A percentile compares a stretch with the other conserved stretches of the same genome.
Evolutionary conservation across 1,140 invertebrate species (phyloP).

Genomic region (Musca domestica): DNA sequence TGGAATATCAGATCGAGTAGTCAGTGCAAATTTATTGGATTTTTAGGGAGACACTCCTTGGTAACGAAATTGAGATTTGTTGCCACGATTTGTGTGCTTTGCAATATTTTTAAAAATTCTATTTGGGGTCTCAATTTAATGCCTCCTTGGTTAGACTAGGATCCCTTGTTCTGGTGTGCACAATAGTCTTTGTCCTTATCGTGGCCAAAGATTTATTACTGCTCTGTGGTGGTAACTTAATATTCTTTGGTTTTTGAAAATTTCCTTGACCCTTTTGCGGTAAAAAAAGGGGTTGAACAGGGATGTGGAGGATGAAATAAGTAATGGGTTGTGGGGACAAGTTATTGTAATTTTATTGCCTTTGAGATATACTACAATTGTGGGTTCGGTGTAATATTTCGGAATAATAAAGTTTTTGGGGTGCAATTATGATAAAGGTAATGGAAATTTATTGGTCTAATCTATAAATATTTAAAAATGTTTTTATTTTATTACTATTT

Average conservation of each 20-base stretch:
- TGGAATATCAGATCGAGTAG: no score
- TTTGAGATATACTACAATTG: background rate
- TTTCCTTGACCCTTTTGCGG: background rate
- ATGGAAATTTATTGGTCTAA: conserved; percentile 3
- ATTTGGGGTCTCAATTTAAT: background rate
- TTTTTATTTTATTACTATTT: background rate
- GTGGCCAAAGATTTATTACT: conserved; percentile 2
- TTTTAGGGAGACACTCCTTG: background rate
- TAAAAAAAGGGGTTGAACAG: background rate
- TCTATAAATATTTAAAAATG: conserved; percentile 14
- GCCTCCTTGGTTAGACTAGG: background rate
- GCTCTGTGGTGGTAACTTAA: conserved; percentile 10
- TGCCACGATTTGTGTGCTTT: background rate
- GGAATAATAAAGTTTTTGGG: conserved; percentile 9
- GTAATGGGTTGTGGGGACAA: background rate
- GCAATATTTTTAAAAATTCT: conserved; percentile 10
- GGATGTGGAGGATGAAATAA: no score
- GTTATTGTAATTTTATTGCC: conserved; percentile 9
- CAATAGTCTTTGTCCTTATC: conserved; percentile 2
- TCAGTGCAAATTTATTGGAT: no score
- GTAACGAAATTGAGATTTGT: background rate
- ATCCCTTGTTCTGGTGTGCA: background rate
- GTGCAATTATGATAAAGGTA: conserved; percentile 8
- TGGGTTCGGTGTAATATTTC: background rate
- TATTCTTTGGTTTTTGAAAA: background rate